Percentiles rank a stretch among this genome's conserved stretches.
Conservation (phyloP, 2,797 vertebrate species). For the Urosaurus nigricauda region DNA sequence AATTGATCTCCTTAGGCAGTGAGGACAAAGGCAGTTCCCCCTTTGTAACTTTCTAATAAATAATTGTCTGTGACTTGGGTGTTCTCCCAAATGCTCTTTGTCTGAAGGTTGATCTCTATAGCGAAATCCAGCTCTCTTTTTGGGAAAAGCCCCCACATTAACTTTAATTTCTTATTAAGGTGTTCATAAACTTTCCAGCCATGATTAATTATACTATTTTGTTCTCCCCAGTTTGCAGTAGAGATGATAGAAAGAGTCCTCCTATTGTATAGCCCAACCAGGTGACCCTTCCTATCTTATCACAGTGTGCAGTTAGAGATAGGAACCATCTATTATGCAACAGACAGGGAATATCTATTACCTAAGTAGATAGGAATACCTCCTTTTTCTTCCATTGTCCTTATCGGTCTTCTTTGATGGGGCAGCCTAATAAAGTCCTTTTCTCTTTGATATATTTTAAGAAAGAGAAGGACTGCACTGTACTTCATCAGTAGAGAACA, state of each 20-base stretch:
- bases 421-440: not conserved
- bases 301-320: not conserved
- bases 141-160: not conserved
- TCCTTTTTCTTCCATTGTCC: not conserved
- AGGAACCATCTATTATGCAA: not conserved
- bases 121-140: not conserved
- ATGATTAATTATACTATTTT: not conserved
- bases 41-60: not conserved
- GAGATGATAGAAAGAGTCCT: not conserved
- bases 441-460: not conserved
- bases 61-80: not conserved
- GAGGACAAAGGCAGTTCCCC: not conserved
- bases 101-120: not conserved
- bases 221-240: not conserved
- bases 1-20: not conserved
- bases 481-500: not conserved
- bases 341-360: constrained; percentile 4
- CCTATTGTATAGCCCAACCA: not conserved
- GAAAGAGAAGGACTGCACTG: not conserved
- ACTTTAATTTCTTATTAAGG: not conserved
- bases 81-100: not conserved
- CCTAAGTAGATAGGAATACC: not conserved
- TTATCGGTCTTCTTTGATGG: not conserved
- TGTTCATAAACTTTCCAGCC: not conserved
- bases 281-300: constrained; percentile 6